Base-by-base conservation (phyloP, 2,113 vertebrate genomes). In the Apodemus speciosus region DNA sequence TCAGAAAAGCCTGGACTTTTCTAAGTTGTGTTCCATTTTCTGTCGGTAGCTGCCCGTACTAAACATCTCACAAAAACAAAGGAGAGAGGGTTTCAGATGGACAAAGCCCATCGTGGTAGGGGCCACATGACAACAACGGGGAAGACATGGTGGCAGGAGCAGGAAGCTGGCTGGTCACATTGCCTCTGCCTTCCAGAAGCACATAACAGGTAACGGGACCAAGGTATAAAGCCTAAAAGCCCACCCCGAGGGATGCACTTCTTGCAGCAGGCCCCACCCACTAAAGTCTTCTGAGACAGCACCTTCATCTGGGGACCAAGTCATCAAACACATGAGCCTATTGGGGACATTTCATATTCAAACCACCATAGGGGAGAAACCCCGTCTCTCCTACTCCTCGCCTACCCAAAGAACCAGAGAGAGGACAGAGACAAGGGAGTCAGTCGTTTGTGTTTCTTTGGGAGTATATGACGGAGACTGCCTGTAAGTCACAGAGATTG, bases 1-100 rank as follows among this genome's bases (percentile, higher is more conserved):
- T 91, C 40, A 89, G 90, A 89, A 91, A 89, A 85, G 35, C 58
- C 66, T 76, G 38, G 10, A 23, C 21, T 20, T 90, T 56, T 77
- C 32, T 69, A 23, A 91, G 49, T 58, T 40, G 76, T 66, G 13
- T 66, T 40, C n/a, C 25, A 14, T 56, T 62, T 90, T 95, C 56
- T 79, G 56, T 56, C 18, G 53, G 58, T 11, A 43, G 20, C 66
- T 93, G 3, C 35, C 38, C 85, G 0, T 21, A 32, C 58, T 53
- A 43, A 91, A 69, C 13, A 58, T 5, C 53, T 81, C n/a, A 60
- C 38, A 30, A 46, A 43, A 64, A 84, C 38, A 66, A 64, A 64
- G 40, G 40, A 49, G 40, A 32, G 64, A 21, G 18, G 38, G 58
- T 46, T 40, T 27, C 38, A 84, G 38, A 32, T 25, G n/a, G 25